phyloP scores from a whole-genome alignment of 2,797 vertebrate species.

The Malurus leucopterus region DNA sequence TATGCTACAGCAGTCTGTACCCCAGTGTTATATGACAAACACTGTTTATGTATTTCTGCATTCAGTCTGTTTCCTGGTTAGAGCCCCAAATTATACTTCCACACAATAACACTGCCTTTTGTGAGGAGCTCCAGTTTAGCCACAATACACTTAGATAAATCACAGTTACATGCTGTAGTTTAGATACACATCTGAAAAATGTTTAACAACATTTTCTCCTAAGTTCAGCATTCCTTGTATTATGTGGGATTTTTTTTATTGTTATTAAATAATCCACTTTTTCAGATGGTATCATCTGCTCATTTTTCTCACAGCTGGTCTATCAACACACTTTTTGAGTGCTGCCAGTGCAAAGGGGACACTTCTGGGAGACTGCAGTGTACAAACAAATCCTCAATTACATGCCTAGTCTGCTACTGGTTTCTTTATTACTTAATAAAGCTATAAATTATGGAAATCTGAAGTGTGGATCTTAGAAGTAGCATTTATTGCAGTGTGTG shows the following conservation, averaged over 20 bases:
- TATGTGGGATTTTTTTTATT: neutral
- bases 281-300: neutral
- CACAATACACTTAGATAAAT: neutral
- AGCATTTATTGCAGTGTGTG: neutral
- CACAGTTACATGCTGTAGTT: neutral
- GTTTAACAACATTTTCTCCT: neutral
- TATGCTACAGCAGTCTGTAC: neutral
- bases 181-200: conserved; percentile 7
- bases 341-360: neutral
- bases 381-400: neutral
- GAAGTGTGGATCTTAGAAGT: neutral
- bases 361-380: neutral
- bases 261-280: neutral
- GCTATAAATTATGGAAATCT: neutral
- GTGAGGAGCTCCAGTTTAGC: neutral
- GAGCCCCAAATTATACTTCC: neutral
- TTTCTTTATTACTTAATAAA: conserved; percentile 11
- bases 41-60: neutral
- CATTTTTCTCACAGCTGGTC: neutral
- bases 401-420: neutral
- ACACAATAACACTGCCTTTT: neutral
- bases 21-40: neutral
- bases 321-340: neutral
- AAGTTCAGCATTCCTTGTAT: neutral
- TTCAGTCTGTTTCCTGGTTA: neutral